Evolutionary conservation across 2,888 invertebrate genomes (phyloP).

Genomic region (Labia minor): DNA sequence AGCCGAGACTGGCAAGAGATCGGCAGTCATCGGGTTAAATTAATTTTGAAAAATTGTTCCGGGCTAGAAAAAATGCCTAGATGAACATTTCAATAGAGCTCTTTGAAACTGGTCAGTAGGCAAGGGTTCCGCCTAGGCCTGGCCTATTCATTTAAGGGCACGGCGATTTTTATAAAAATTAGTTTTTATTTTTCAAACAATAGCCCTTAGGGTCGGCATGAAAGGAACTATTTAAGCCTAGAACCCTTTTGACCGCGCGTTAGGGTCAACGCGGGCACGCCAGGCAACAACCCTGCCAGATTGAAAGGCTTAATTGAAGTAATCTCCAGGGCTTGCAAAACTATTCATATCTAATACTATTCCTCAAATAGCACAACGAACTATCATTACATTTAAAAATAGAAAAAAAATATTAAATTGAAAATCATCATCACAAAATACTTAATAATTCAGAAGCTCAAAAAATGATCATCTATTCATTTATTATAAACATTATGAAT

Average conservation of each 20-base stretch:
- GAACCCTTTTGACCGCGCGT: conserved; percentile 3
- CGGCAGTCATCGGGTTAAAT: neutral
- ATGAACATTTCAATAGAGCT: neutral
- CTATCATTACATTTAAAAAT: too few relatives aligned
- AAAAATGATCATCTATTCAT: too few relatives aligned
- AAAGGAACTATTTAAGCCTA: conserved; percentile 1
- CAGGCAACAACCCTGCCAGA: neutral
- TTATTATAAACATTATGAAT: too few relatives aligned
- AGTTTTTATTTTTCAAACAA: conserved; percentile 13
- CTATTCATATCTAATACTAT: too few relatives aligned
- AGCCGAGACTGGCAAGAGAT: neutral
- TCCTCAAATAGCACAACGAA: too few relatives aligned
- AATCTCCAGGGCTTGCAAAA: too few relatives aligned
- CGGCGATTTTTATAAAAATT: conserved; percentile 3
- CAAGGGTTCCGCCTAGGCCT: neutral
- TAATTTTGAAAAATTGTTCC: neutral
- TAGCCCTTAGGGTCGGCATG: neutral
- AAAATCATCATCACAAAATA: too few relatives aligned
- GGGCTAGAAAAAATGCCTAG: neutral
- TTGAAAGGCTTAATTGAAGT: too few relatives aligned
- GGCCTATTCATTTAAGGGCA: neutral
- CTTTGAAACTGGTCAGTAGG: conserved; percentile 8
- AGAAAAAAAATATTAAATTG: too few relatives aligned
- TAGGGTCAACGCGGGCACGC: neutral
- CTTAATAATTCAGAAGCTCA: too few relatives aligned